These are phyloP conservation scores for Dryobotodes eremita DNA, from an alignment of 2,888 invertebrate species.

Conservation along the genomic window DNA sequence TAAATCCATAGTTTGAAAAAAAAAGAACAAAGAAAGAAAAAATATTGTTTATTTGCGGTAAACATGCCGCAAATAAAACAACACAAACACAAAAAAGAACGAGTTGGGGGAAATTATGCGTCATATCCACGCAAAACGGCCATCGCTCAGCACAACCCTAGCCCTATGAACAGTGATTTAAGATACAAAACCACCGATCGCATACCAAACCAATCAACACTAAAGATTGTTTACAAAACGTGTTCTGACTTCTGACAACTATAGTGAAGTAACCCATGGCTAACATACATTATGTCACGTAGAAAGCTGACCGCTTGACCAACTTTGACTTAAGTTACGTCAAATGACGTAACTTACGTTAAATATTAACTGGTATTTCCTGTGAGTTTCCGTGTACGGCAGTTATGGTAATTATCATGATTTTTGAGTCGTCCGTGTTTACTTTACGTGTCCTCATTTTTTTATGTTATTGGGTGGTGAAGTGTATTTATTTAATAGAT, in stretches of 20 bases:
- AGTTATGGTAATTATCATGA: constrained; percentile 34
- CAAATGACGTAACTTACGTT: constrained; percentile 40
- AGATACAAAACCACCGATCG: background rate
- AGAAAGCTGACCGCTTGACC: constrained; percentile 59
- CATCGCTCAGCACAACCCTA: too few relatives aligned
- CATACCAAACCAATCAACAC: background rate
- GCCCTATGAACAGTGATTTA: background rate
- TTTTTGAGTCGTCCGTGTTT: constrained; percentile 30
- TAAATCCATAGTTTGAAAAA: too few relatives aligned
- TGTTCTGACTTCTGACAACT: constrained; percentile 25
- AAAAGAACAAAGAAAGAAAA: too few relatives aligned
- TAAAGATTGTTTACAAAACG: constrained; percentile 38
- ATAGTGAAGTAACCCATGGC: constrained; percentile 50
- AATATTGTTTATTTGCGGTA: too few relatives aligned
- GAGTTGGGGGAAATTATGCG: too few relatives aligned
- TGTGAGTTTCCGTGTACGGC: constrained; percentile 41
- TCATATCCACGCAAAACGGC: too few relatives aligned
- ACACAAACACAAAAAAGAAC: too few relatives aligned
- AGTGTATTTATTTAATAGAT: background rate
- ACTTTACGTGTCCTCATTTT: constrained; percentile 23
- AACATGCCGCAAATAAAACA: too few relatives aligned
- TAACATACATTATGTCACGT: constrained; percentile 50
- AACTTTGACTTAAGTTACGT: constrained; percentile 46
- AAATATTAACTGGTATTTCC: constrained; percentile 38
- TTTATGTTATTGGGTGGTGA: background rate